Conservation (phyloP, 2,888 invertebrate genomes). For the Gymnoscelis rufifasciata region DNA sequence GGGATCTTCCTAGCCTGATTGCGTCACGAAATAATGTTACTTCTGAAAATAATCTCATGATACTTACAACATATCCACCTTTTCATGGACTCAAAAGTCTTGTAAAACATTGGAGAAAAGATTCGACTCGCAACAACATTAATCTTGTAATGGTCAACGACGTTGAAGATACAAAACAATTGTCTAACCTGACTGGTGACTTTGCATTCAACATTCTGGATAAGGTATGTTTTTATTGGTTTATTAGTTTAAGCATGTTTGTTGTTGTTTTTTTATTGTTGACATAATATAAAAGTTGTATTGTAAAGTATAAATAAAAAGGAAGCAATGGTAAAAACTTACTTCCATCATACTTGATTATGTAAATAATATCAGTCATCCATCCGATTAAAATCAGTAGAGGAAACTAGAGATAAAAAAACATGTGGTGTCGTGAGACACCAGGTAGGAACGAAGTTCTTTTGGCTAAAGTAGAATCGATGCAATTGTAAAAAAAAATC, state of each 20-base stretch:
- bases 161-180: constrained; percentile 13
- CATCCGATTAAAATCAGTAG: too few relatives aligned
- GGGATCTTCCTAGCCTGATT: constrained; percentile 29
- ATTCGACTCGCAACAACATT: constrained; percentile 27
- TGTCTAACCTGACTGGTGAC: constrained; percentile 22
- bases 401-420: too few relatives aligned
- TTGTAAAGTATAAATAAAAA: too few relatives aligned
- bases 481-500: too few relatives aligned
- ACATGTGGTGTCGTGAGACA: too few relatives aligned
- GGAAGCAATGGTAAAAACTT: too few relatives aligned
- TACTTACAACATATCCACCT: constrained; percentile 33
- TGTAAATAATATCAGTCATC: too few relatives aligned
- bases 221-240: constrained; percentile 35
- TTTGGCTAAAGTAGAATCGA: too few relatives aligned
- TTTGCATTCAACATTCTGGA: constrained; percentile 30
- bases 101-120: constrained; percentile 33
- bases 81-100: constrained; percentile 31
- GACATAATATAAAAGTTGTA: too few relatives aligned
- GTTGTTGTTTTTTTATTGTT: not conserved
- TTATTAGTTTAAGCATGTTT: not conserved
- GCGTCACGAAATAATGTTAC: constrained; percentile 23
- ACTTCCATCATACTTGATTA: too few relatives aligned
- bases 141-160: constrained; percentile 27
- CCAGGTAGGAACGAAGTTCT: too few relatives aligned
- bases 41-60: constrained; percentile 25